Evolutionary conservation across 2,888 invertebrate genomes (phyloP).

Genomic region (Subacronicta megacephala): DNA sequence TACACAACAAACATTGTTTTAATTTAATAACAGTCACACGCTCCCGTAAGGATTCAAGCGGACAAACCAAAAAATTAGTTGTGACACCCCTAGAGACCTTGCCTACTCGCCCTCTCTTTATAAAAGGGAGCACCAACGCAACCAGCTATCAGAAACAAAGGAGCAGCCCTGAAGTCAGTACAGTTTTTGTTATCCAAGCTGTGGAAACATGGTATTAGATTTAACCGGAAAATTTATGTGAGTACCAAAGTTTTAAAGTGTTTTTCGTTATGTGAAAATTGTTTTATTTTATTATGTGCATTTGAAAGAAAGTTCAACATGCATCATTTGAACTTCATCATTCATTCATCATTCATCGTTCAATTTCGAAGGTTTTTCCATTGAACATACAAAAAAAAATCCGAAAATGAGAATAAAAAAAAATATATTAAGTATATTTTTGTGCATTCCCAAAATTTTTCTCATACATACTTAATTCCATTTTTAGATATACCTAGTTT

Average conservation of each 20-base stretch:
- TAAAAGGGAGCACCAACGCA: constrained; percentile 68
- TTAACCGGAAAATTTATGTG: constrained; percentile 41
- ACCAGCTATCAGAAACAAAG: constrained; percentile 60
- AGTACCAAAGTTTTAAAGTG: constrained; percentile 31
- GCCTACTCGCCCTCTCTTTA: constrained; percentile 71
- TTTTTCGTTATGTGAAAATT: too few relatives aligned
- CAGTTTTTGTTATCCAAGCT: constrained; percentile 34
- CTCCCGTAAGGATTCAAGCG: constrained; percentile 63
- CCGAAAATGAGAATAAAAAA: too few relatives aligned
- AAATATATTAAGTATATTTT: too few relatives aligned
- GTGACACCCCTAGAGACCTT: constrained; percentile 77
- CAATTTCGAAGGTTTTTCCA: too few relatives aligned
- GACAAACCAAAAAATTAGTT: constrained; percentile 73
- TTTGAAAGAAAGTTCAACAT: too few relatives aligned
- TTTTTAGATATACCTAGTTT: too few relatives aligned
- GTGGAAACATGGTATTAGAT: constrained; percentile 50
- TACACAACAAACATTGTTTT: constrained; percentile 80
- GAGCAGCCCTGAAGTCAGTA: constrained; percentile 48
- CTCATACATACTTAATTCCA: too few relatives aligned
- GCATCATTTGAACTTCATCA: too few relatives aligned
- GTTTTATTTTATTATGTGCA: not conserved
- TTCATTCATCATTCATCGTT: too few relatives aligned
- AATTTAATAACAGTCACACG: constrained; percentile 85
- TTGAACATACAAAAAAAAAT: too few relatives aligned
- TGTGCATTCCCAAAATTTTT: too few relatives aligned